Evolutionary conservation across 2,113 vertebrate species (phyloP).

Genomic region (Melanotaenia duboulayi): DNA sequence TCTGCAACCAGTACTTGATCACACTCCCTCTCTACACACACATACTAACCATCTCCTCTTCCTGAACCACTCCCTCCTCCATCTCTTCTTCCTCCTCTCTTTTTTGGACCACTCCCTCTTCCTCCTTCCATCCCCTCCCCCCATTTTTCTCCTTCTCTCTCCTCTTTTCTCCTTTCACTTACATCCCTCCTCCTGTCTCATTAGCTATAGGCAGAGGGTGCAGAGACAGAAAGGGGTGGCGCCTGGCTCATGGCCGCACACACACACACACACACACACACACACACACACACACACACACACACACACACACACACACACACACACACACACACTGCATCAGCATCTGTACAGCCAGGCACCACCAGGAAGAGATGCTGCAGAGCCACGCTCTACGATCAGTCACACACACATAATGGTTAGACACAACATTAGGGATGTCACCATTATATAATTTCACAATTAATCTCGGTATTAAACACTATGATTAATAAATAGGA

Average conservation of each 20-base stretch:
- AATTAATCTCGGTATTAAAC: too few species aligned
- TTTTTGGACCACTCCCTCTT: conserved; percentile 19
- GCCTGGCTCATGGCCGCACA: conserved; percentile 65
- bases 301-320: conserved; percentile 41
- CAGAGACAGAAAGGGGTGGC: conserved; percentile 46
- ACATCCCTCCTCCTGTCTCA: conserved; percentile 27
- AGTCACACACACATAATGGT: conserved; percentile 27
- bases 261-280: conserved; percentile 41
- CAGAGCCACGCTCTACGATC: conserved; percentile 45
- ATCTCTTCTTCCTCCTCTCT: conserved; percentile 25
- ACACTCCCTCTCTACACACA: conserved; percentile 27
- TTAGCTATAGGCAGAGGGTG: conserved; percentile 35
- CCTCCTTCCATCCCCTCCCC: conserved; percentile 41
- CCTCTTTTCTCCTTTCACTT: conserved; percentile 27
- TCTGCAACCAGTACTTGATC: conserved; percentile 25
- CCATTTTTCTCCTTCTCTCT: conserved; percentile 2
- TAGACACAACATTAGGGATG: background rate
- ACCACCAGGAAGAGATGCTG: conserved; percentile 77
- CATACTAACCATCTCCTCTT: conserved; percentile 17
- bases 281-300: conserved; percentile 52
- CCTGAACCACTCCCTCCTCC: conserved; percentile 54
- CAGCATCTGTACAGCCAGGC: conserved; percentile 69
- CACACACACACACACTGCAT: conserved; percentile 56
- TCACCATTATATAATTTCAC: too few species aligned
- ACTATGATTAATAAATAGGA: too few species aligned